Base-by-base conservation (phyloP, 2,113 vertebrate species). In the Corvus hawaiiensis region DNA sequence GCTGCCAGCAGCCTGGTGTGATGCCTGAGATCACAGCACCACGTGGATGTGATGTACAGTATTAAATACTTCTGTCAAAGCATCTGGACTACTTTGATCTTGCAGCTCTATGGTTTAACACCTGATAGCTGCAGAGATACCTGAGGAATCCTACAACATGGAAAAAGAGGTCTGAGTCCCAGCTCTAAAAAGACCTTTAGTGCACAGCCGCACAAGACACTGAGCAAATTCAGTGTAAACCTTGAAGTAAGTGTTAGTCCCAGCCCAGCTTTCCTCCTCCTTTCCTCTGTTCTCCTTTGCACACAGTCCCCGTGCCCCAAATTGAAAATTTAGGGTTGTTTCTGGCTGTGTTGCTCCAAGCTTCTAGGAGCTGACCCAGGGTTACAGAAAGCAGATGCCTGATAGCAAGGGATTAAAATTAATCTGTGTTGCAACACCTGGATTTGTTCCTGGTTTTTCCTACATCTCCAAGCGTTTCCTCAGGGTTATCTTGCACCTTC, bases 251-350 rank as follows among this genome's bases (percentile, higher is more conserved):
- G 43, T 14, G 20, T 66, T 74, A 30, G 58, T 35, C 63, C 68
- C n/a, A 59, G 2, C 72, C 69, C 74, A 19, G 37, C 33, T 63
- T 76, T 80, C 51, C 27, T 76, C 26, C 63, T 75, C 1, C n/a
- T 59, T 39, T 48, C 37, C 84, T 85, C 49, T 72, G 58, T 52
- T 83, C 30, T 84, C 37, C 54, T 78, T 32, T 68, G 39, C 58
- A 72, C 1, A 0, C 30, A 16, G 26, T 43, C 21, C 28, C 43
- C 0, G 0, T 35, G 51, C 41, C 80, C 20, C 0, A 51, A 1
- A 75, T 6, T 33, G 43, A 6, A 30, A 33, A 39, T 41, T 74
- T 10, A 23, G 59, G 46, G 30, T 43, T 78, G 52, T 71, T 92
- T 67, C 44, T 32, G 41, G 43, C 52, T 83, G 43, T 85, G 64